Evolutionary conservation across 1,140 invertebrate genomes (phyloP), one percentile per base, ranked within the genome.

Genomic region (Atta cephalotes): DNA sequence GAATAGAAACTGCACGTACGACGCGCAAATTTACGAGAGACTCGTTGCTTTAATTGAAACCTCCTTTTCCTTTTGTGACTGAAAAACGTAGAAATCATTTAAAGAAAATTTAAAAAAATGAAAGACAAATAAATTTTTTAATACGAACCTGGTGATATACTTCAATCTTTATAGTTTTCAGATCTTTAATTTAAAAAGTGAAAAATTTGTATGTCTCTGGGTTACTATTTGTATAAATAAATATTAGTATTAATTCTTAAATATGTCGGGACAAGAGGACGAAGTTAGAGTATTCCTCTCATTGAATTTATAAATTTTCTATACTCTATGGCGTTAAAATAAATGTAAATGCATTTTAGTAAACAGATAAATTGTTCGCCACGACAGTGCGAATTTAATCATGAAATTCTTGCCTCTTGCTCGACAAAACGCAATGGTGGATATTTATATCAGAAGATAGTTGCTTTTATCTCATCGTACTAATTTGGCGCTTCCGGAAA

Each of bases 401-500:
- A 25, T 84, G 62, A 84, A 84, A 62, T 74, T 76, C 49, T 82
- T 56, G 68, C 18, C 39, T 82, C 56, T 74, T 35, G 56, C 70
- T 60, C 70, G 56, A n/a, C 72, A 53, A 56, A 84, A 79, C 39
- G 78, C 62, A 87, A 82, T 86, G 74, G 78, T 86, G 89, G 87
- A 90, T 91, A 91, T 91, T 91, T 90, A 88, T 91, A 91, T 91
- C 90, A 90, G 60, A 81, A 91, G 89, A 91, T 91, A 91, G 87
- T 88, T 76, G 51, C 89, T 84, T 87, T 85, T 92, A 92, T 92
- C 91, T 84, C 87, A 56, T 92, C 88, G 91, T 91, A 92, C 91
- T 90, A 92, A 88, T 92, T 92, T 88, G 89, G 81, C 82, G 88
- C 72, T 92, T 92, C 91, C 91, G 91, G 91, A 92, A 91, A 85